phyloP scores from a whole-genome alignment of 2,113 vertebrate genomes.

The Coryphaenoides rupestris region DNA sequence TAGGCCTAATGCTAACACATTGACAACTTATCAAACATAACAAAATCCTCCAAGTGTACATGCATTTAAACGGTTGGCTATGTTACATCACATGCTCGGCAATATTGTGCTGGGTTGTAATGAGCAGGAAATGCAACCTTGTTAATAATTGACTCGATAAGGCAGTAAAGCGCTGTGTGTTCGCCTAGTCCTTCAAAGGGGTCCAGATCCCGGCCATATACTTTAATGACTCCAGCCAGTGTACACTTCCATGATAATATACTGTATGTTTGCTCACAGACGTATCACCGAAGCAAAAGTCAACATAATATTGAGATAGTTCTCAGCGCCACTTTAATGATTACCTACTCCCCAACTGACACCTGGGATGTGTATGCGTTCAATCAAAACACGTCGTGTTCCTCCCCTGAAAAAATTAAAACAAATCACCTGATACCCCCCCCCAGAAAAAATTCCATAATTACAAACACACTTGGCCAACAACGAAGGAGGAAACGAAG shows the following conservation, averaged over 20 bases:
- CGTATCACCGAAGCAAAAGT: not conserved
- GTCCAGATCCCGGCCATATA: constrained; percentile 12
- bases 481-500: not conserved
- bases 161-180: constrained; percentile 25
- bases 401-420: constrained; percentile 6
- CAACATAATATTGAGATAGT: not conserved
- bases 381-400: constrained; percentile 18
- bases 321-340: not conserved
- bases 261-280: not conserved
- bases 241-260: not conserved
- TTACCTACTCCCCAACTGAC: not conserved
- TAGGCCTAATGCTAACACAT: not conserved
- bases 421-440: not conserved
- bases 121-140: not conserved
- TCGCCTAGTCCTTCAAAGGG: not conserved
- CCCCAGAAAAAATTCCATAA: not conserved
- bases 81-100: not conserved
- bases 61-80: not conserved
- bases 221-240: not conserved
- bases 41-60: not conserved
- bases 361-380: constrained; percentile 19
- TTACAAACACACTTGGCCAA: not conserved
- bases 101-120: not conserved
- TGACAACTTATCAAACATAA: not conserved
- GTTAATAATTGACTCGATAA: constrained; percentile 62